phyloP scores from a whole-genome alignment of 2,797 vertebrate species.

The Pyrrhura leucotis region DNA sequence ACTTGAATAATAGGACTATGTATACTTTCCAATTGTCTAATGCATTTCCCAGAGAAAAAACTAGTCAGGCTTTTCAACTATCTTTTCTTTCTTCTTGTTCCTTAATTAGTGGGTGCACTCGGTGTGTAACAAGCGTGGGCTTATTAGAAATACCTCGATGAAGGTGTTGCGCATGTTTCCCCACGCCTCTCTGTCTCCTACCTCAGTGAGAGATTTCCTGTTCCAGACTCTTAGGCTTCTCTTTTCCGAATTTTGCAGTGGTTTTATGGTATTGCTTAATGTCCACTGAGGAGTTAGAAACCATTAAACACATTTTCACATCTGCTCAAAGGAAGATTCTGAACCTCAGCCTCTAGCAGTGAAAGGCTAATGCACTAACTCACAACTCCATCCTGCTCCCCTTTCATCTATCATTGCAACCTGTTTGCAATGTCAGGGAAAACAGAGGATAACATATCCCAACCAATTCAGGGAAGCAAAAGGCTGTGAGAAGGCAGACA shows the following conservation, averaged over 20 bases:
- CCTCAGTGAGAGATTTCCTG: background rate
- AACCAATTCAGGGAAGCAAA: background rate
- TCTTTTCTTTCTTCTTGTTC: background rate
- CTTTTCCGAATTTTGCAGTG: background rate
- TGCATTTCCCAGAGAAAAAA: conserved; percentile 52
- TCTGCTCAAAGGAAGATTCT: background rate
- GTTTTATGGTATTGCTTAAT: background rate
- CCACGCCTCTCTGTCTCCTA: background rate
- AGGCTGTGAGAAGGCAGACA: background rate
- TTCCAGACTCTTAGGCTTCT: background rate
- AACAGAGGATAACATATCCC: background rate
- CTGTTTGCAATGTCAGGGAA: conserved; percentile 42
- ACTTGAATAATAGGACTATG: conserved; percentile 72
- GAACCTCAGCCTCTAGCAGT: background rate
- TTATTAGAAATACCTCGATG: conserved; percentile 17
- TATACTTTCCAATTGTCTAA: conserved; percentile 71
- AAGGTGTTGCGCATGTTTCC: background rate
- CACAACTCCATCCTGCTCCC: background rate
- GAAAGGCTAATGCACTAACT: conserved; percentile 3
- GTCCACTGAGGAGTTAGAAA: background rate
- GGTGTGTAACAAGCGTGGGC: background rate
- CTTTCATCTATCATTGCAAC: conserved; percentile 36
- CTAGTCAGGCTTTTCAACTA: conserved; percentile 44
- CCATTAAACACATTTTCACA: background rate
- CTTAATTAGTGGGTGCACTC: conserved; percentile 67